Evolutionary conservation across 2,888 invertebrate species (phyloP).

Genomic region (Clanis bilineata): DNA sequence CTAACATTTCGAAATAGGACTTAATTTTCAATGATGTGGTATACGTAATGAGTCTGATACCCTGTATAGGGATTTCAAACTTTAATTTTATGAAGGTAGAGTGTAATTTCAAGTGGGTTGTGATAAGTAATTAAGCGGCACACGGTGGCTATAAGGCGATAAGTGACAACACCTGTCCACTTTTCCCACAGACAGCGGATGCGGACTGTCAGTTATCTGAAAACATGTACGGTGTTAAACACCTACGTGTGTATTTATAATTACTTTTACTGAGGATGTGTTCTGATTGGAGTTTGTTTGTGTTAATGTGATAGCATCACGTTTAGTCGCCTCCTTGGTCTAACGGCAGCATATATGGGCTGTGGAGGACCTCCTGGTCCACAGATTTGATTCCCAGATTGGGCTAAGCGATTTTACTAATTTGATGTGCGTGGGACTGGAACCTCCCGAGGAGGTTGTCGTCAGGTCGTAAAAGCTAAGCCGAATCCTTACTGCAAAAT

Average conservation of each 20-base stretch:
- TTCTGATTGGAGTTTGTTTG: constrained; percentile 8
- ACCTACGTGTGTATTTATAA: constrained; percentile 17
- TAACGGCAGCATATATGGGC: too few species aligned
- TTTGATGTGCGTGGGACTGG: too few species aligned
- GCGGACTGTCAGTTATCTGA: constrained; percentile 68
- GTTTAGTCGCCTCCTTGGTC: too few species aligned
- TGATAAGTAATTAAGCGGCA: constrained; percentile 45
- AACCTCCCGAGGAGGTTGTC: too few species aligned
- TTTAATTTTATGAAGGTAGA: constrained; percentile 18
- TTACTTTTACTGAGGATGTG: constrained; percentile 18
- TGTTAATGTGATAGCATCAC: not conserved
- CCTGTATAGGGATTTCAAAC: not conserved
- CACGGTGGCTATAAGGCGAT: constrained; percentile 49
- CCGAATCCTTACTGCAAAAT: too few species aligned
- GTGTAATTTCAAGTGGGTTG: constrained; percentile 23
- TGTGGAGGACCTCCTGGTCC: too few species aligned
- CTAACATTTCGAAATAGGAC: not conserved
- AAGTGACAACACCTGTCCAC: constrained; percentile 74
- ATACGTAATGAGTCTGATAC: not conserved
- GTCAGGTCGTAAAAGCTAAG: too few species aligned
- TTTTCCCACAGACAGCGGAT: constrained; percentile 78
- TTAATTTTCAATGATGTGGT: not conserved
- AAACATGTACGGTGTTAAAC: constrained; percentile 41
- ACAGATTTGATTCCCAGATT: too few species aligned
- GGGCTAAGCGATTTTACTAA: too few species aligned